These are phyloP conservation scores for Mercenaria mercenaria DNA, from an alignment of 1,140 invertebrate genomes.

Conservation along the genomic window DNA sequence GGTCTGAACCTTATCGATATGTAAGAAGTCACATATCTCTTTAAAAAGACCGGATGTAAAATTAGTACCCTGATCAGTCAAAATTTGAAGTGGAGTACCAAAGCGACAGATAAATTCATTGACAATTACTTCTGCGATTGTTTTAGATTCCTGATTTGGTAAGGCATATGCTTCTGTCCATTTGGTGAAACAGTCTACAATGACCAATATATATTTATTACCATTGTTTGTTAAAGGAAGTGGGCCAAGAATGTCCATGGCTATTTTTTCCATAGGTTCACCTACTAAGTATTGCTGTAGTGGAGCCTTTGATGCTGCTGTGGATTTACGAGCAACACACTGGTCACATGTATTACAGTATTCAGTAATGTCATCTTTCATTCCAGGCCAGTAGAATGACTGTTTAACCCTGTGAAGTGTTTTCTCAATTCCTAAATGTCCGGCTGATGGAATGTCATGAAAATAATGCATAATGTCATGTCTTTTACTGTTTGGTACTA, in stretches of 20 bases:
- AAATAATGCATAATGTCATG: background rate
- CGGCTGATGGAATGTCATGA: constrained; percentile 5
- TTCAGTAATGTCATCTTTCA: background rate
- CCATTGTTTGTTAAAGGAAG: constrained; percentile 61
- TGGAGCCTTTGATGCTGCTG: background rate
- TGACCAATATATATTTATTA: constrained; percentile 71
- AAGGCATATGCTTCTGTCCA: constrained; percentile 62
- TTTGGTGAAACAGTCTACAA: constrained; percentile 63
- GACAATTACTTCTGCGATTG: constrained; percentile 12
- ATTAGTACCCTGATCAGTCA: constrained; percentile 73
- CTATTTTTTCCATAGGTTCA: constrained; percentile 62
- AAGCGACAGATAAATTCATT: background rate
- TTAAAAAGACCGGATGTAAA: constrained; percentile 67
- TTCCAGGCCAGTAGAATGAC: constrained; percentile 14
- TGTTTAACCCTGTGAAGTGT: background rate
- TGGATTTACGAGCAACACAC: background rate
- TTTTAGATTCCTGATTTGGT: background rate
- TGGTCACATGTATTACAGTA: constrained; percentile 10
- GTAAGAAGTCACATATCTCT: constrained; percentile 58
- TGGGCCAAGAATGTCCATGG: constrained; percentile 74
- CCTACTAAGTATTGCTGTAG: background rate
- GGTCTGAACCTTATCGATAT: constrained; percentile 58
- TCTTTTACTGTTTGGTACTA: background rate
- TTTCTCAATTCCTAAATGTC: background rate
- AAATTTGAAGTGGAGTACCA: background rate